These are phyloP conservation scores for Nyctalus aviator DNA, from an alignment of 2,797 vertebrate genomes.

Conservation along the genomic window DNA sequence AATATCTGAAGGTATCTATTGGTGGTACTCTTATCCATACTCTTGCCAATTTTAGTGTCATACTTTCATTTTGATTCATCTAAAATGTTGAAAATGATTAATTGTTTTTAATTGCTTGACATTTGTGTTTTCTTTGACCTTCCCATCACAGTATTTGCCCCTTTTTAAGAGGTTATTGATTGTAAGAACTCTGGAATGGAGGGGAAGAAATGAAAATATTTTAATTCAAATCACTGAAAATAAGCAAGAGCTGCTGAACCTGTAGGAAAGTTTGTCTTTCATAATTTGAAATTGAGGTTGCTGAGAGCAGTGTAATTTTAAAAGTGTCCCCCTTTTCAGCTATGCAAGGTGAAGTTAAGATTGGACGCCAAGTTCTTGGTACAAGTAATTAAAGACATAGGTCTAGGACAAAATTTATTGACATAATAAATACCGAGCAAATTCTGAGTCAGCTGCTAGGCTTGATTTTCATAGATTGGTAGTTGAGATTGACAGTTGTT, in stretches of 20 bases:
- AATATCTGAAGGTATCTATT: neutral
- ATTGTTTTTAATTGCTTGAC: conserved; percentile 27
- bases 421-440: conserved; percentile 15
- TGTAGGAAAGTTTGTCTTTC: conserved; percentile 8
- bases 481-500: neutral
- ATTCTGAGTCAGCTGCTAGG: neutral
- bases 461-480: conserved; percentile 1
- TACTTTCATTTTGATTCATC: neutral
- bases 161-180: neutral
- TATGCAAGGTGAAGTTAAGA: conserved; percentile 5
- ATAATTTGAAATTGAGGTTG: conserved; percentile 29
- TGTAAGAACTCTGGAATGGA: neutral
- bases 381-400: conserved; percentile 16
- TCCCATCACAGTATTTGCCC: neutral
- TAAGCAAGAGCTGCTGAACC: neutral
- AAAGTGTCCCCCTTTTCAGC: neutral
- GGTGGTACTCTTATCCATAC: neutral
- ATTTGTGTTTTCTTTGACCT: conserved; percentile 13
- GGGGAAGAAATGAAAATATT: neutral
- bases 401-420: conserved; percentile 10
- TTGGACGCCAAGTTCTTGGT: conserved; percentile 16
- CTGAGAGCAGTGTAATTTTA: conserved; percentile 10
- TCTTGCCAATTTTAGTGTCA: neutral
- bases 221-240: neutral
- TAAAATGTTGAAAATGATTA: neutral